Conservation (phyloP, 2,888 invertebrate genomes). For the Clitarchus hookeri region DNA sequence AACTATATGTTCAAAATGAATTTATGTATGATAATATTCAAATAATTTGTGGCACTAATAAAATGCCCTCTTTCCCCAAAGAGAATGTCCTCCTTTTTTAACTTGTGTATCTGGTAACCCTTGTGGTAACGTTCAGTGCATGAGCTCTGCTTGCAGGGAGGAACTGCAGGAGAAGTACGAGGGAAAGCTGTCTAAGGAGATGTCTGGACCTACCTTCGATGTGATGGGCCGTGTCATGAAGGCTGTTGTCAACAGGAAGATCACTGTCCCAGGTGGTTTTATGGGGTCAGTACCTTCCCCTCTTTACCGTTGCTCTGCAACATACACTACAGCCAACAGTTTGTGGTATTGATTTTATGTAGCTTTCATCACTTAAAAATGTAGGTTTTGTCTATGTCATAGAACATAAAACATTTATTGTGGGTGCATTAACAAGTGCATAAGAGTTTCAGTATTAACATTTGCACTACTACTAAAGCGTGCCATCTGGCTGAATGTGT, state of each 20-base stretch:
- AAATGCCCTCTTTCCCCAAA: background rate
- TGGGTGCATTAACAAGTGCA: too few species aligned
- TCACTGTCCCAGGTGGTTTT: conserved; percentile 93
- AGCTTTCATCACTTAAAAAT: too few species aligned
- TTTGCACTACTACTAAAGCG: too few species aligned
- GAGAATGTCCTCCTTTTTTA: background rate
- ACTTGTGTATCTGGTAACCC: too few species aligned
- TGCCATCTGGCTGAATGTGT: too few species aligned
- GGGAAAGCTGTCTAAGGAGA: conserved; percentile 85
- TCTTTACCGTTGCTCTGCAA: background rate
- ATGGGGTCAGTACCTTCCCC: conserved; percentile 71
- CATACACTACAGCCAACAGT: too few species aligned
- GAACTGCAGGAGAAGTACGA: conserved; percentile 94
- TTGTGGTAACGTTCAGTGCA: conserved; percentile 25
- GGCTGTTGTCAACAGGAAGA: conserved; percentile 88
- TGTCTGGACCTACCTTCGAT: conserved; percentile 93
- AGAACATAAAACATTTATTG: too few species aligned
- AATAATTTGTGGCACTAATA: background rate
- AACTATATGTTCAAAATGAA: too few species aligned
- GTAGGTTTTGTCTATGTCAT: too few species aligned
- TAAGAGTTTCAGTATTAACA: too few species aligned
- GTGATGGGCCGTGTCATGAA: conserved; percentile 97
- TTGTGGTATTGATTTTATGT: too few species aligned
- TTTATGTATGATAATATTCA: background rate
- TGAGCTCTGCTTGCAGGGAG: conserved; percentile 61